These are phyloP conservation scores for Myotis brandtii DNA, from an alignment of 2,113 vertebrate species.

Conservation along the genomic window DNA sequence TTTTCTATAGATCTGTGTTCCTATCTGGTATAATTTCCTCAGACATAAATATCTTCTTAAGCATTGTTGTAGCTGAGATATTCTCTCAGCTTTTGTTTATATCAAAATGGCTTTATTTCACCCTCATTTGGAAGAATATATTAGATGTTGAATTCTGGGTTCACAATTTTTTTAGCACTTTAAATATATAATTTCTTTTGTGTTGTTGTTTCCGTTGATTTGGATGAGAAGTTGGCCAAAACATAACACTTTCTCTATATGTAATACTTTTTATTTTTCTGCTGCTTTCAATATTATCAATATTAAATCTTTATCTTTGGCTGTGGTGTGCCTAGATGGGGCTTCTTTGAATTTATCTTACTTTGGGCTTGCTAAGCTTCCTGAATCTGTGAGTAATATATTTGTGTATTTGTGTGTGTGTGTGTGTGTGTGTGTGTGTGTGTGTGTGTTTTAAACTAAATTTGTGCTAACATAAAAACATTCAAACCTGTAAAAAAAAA, in stretches of 20 bases:
- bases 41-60: background rate
- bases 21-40: background rate
- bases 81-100: background rate
- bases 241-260: background rate
- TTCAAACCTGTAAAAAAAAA: no score
- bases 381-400: background rate
- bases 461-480: background rate
- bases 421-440: background rate
- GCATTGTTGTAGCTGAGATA: background rate
- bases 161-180: background rate
- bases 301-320: background rate
- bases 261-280: background rate
- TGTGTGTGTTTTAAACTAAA: background rate
- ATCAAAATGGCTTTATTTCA: constrained; percentile 14
- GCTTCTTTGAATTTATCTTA: background rate
- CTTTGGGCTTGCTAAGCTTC: background rate
- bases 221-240: background rate
- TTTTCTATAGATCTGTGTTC: background rate
- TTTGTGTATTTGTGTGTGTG: no score
- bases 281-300: background rate
- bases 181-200: background rate
- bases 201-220: background rate
- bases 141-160: background rate
- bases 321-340: background rate
- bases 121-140: background rate